Conservation (phyloP, 2,888 invertebrate species). For the Lasioglossum zephyrum region DNA sequence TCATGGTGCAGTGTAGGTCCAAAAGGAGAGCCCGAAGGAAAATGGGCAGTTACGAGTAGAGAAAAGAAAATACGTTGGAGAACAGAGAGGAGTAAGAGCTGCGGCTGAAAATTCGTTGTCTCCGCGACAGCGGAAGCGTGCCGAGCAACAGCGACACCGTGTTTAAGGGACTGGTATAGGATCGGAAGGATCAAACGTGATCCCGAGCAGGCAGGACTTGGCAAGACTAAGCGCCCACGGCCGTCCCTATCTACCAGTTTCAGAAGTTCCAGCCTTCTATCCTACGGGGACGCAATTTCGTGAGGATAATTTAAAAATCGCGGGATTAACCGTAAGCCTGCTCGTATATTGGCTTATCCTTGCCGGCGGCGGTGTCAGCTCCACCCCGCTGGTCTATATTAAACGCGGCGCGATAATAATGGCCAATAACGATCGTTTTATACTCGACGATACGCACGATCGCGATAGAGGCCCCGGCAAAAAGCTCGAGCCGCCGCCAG, state of each 20-base stretch:
- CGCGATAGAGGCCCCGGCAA: conserved; percentile 36
- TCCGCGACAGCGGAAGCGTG: conserved; percentile 28
- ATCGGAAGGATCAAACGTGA: conserved; percentile 79
- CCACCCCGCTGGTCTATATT: conserved; percentile 34
- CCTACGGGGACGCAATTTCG: conserved; percentile 64
- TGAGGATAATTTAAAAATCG: conserved; percentile 76
- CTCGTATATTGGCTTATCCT: conserved; percentile 63
- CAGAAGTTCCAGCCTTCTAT: conserved; percentile 69
- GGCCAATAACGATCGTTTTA: conserved; percentile 56
- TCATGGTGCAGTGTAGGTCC: no score
- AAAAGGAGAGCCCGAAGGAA: neutral
- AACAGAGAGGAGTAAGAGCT: neutral
- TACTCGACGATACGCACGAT: conserved; percentile 51
- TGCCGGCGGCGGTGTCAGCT: conserved; percentile 48
- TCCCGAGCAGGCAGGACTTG: conserved; percentile 72
- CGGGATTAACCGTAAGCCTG: conserved; percentile 66
- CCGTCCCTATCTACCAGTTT: conserved; percentile 75
- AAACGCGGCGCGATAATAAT: conserved; percentile 52
- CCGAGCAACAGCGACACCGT: conserved; percentile 46
- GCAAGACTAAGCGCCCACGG: conserved; percentile 74
- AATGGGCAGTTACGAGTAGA: neutral
- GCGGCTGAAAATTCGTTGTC: conserved; percentile 19
- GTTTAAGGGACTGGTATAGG: conserved; percentile 66
- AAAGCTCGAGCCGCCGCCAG: conserved; percentile 24
- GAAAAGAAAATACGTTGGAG: neutral